These are phyloP conservation scores for Geotrypetes seraphini DNA, from an alignment of 2,797 vertebrate genomes.

Conservation along the genomic window DNA sequence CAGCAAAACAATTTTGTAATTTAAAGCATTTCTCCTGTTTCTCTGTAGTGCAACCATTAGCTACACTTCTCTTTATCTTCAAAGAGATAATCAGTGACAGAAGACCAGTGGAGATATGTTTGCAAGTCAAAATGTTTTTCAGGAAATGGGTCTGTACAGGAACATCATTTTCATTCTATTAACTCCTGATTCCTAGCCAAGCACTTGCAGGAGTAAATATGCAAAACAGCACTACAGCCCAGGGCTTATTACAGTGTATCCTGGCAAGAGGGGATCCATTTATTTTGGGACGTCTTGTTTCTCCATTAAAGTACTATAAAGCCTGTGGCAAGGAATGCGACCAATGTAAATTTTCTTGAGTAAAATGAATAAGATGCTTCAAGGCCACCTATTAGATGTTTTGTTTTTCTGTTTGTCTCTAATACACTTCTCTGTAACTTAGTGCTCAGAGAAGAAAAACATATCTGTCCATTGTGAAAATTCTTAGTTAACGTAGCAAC, in stretches of 20 bases:
- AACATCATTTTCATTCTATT: slow-evolving; percentile 61
- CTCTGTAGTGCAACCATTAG: too few species aligned
- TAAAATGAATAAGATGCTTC: slow-evolving; percentile 21
- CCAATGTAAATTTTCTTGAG: slow-evolving; percentile 24
- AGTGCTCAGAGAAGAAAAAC: too few species aligned
- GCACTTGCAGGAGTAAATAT: slow-evolving; percentile 59
- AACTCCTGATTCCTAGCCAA: slow-evolving; percentile 61
- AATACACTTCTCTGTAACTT: background rate
- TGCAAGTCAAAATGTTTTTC: slow-evolving; percentile 60
- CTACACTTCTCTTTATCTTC: slow-evolving; percentile 34
- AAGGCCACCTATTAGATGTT: background rate
- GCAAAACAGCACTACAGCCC: slow-evolving; percentile 43
- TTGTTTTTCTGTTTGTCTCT: background rate
- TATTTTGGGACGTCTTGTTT: slow-evolving; percentile 28
- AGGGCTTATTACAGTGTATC: slow-evolving; percentile 36
- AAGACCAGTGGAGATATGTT: slow-evolving; percentile 53
- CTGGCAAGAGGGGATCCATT: slow-evolving; percentile 39
- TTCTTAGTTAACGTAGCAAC: too few species aligned
- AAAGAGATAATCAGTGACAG: slow-evolving; percentile 46
- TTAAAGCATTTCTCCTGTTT: too few species aligned
- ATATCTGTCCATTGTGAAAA: too few species aligned
- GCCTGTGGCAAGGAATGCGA: slow-evolving; percentile 3
- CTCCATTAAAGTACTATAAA: slow-evolving; percentile 9
- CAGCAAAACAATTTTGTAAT: slow-evolving; percentile 32
- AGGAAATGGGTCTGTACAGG: slow-evolving; percentile 57